These are phyloP conservation scores for Equus quagga DNA, from an alignment of 2,113 vertebrate species.

Conservation along the genomic window DNA sequence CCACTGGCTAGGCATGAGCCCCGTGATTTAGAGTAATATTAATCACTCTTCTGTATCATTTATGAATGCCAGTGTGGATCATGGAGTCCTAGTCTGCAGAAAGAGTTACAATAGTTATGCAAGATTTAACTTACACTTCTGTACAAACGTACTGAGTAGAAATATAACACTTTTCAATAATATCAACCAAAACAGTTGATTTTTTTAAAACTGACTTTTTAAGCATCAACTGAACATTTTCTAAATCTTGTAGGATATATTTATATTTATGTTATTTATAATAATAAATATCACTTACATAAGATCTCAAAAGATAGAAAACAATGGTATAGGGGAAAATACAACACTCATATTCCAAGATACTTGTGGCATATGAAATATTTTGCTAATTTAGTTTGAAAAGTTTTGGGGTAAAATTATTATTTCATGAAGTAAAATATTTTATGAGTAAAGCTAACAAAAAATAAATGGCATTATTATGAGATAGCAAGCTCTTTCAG, in stretches of 20 bases:
- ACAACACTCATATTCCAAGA: not conserved
- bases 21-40: not conserved
- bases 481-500: not conserved
- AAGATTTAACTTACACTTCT: not conserved
- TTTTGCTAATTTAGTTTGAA: constrained; percentile 9
- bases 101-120: not conserved
- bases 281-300: not conserved
- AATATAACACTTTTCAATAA: not conserved
- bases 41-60: not conserved
- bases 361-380: not conserved
- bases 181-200: not conserved
- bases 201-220: not conserved
- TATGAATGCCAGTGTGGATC: not conserved
- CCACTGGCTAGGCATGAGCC: not conserved
- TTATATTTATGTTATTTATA: not conserved
- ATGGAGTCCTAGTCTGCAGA: no score
- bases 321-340: not conserved
- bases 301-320: not conserved
- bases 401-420: not conserved
- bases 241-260: not conserved
- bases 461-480: not conserved
- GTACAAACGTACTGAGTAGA: not conserved
- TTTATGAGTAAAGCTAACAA: not conserved
- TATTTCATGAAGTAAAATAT: not conserved
- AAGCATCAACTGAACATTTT: not conserved